phyloP scores from a whole-genome alignment of 2,888 invertebrate species.

The Xestia ashworthii region DNA sequence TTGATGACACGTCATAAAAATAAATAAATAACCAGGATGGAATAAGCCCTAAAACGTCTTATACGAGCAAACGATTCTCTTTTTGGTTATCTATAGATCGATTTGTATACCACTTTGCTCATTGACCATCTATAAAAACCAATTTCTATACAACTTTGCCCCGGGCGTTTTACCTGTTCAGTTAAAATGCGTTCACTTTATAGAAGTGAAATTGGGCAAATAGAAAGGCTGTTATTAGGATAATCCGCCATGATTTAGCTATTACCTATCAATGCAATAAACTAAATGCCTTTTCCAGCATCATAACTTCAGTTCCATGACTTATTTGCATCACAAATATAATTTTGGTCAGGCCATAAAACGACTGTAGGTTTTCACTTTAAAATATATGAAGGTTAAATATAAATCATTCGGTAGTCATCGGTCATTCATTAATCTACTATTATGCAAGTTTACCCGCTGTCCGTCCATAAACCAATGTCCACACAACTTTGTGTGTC shows the following conservation, averaged over 20 bases:
- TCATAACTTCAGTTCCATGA: constrained; percentile 1
- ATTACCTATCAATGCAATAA: neutral
- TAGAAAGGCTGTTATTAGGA: neutral
- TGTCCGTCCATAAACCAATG: neutral
- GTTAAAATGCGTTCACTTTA: neutral
- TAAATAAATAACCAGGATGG: neutral
- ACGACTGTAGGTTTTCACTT: neutral
- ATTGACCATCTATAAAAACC: neutral
- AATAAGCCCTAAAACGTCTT: neutral
- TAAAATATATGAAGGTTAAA: neutral
- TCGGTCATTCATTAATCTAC: neutral
- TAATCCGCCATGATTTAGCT: neutral
- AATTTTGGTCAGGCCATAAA: neutral
- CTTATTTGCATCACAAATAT: constrained; percentile 2
- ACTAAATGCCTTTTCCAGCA: neutral
- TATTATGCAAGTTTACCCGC: neutral
- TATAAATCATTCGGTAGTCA: neutral
- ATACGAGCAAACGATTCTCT: neutral
- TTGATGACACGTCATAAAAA: neutral
- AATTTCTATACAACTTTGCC: neutral
- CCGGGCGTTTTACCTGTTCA: neutral
- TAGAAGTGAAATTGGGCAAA: neutral
- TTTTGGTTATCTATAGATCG: neutral
- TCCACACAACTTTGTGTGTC: neutral
- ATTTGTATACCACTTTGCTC: neutral